These are phyloP conservation scores for Microcebus murinus DNA, from an alignment of 2,113 vertebrate genomes.

Conservation along the genomic window DNA sequence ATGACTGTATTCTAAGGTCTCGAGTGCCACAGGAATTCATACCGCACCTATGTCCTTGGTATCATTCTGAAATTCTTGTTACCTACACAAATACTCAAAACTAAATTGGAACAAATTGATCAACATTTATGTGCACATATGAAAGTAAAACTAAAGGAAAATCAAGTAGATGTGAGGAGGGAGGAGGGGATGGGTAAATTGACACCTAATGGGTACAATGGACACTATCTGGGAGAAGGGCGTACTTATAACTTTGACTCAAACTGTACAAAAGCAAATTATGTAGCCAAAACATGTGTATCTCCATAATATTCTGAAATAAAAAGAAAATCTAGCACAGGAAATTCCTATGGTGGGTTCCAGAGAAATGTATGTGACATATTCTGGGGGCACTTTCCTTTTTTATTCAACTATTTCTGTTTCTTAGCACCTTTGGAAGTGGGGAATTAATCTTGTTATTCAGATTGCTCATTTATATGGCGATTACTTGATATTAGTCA, in stretches of 20 bases:
- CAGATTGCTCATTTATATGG: conserved; percentile 1
- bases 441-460: not conserved
- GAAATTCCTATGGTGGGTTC: not conserved
- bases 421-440: not conserved
- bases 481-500: conserved; percentile 6
- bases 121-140: no score
- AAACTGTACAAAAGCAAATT: no score
- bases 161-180: no score
- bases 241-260: no score
- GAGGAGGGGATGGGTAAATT: no score
- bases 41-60: not conserved
- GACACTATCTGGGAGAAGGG: no score
- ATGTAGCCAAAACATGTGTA: no score
- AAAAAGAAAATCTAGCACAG: no score
- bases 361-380: not conserved
- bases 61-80: not conserved
- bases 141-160: no score
- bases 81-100: not conserved
- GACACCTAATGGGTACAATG: no score
- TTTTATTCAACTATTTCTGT: not conserved
- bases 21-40: not conserved
- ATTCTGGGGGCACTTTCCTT: not conserved
- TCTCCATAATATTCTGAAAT: no score
- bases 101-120: no score
- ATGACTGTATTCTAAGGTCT: not conserved